Evolutionary conservation across 1,140 invertebrate species (phyloP), one percentile per base, ranked within the genome.

Genomic region (Dreissena polymorpha): DNA sequence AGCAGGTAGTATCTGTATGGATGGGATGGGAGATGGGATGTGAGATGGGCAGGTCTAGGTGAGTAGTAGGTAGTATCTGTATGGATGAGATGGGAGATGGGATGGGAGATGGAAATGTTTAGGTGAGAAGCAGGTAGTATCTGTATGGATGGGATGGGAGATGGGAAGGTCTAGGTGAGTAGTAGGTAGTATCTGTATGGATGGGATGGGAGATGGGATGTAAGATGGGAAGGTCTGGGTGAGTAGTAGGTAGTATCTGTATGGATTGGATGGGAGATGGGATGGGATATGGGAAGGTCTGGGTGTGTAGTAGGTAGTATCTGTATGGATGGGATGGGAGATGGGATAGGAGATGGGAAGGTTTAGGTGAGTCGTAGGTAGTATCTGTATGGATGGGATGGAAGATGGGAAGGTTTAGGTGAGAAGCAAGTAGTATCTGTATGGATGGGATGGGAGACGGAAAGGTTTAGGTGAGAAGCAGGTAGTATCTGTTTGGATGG

Each of bases 161-260:
- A n/a, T 50, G 91, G 16, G 88, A 90, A 78, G 87, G 85, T 18
- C 73, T 91, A n/a, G 85, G 90, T 90, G 87, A 88, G 86, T 87
- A 84, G 39, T 39, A 8, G 39, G 39, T 39, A 39, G 39, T 39
- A 8, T 39, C 39, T 39, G 39, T 2, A 39, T 39, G 39, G 39
- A 39, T n/a, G n/a, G n/a, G n/a, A n/a, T n/a, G n/a, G n/a, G n/a
- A n/a, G n/a, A n/a, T n/a, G n/a, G n/a, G n/a, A n/a, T n/a, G n/a
- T n/a, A n/a, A n/a, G n/a, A n/a, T 50, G 91, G 16, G 88, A 90
- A 78, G 87, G 85, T 18, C 73, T 91, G 14, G 85, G 90, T 90
- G 87, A 88, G 86, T 87, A 84, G 39, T 39, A 8, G 39, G 39
- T 39, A 39, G 39, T 39, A 8, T 39, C 39, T 39, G 39, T 2